Conservation (phyloP, 1,140 invertebrate genomes). For the Saxidomus purpurata region DNA sequence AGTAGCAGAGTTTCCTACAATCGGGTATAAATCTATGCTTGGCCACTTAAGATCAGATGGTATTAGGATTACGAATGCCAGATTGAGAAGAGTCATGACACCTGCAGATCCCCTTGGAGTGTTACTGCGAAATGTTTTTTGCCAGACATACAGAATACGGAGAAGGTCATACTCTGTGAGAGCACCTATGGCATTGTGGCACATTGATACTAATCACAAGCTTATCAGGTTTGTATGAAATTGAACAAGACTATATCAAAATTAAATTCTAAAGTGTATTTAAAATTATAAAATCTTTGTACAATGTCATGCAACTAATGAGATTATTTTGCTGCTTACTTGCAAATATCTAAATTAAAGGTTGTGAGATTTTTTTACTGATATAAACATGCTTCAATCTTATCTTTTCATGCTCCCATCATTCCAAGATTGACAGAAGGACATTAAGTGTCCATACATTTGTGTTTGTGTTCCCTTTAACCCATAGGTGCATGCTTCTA, state of each 20-base stretch:
- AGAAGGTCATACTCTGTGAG: constrained; percentile 41
- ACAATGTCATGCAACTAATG: constrained; percentile 5
- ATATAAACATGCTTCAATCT: constrained; percentile 8
- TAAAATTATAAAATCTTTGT: constrained; percentile 20
- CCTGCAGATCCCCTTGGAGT: constrained; percentile 41
- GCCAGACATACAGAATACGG: constrained; percentile 47
- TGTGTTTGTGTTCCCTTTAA: not conserved
- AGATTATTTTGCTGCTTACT: not conserved
- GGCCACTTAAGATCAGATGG: constrained; percentile 38
- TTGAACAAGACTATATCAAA: constrained; percentile 24
- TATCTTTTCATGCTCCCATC: constrained; percentile 20
- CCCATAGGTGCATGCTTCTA: not conserved
- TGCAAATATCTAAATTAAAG: constrained; percentile 25
- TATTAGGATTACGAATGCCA: constrained; percentile 38
- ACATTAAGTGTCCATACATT: not conserved
- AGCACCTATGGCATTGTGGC: constrained; percentile 40
- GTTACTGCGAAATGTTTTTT: constrained; percentile 47
- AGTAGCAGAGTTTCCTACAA: constrained; percentile 19
- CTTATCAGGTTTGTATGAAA: constrained; percentile 46
- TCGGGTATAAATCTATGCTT: constrained; percentile 31
- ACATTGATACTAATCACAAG: constrained; percentile 48
- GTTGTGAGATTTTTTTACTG: constrained; percentile 13
- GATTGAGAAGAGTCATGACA: constrained; percentile 35
- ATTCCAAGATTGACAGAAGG: constrained; percentile 17
- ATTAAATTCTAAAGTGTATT: constrained; percentile 5